Evolutionary conservation across 2,888 invertebrate genomes (phyloP).

Genomic region (Andrena trimmerana): DNA sequence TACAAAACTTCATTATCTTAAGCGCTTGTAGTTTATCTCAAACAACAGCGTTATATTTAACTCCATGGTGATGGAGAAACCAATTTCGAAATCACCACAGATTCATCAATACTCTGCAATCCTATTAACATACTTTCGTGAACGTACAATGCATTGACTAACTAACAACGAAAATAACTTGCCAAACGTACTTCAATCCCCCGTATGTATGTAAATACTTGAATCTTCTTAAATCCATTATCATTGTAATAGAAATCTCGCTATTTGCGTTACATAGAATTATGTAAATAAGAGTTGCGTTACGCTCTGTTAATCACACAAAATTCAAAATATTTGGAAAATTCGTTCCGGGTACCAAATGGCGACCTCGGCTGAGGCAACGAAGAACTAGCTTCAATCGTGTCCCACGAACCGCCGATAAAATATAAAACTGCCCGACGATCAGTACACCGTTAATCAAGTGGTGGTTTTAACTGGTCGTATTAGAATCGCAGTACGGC

Average conservation of each 20-base stretch:
- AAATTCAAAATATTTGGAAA: not conserved
- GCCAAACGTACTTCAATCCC: no score
- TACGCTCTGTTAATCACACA: no score
- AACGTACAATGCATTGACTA: no score
- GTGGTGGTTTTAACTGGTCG: constrained; percentile 42
- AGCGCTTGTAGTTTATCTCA: not conserved
- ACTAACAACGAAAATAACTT: no score
- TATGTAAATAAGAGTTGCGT: no score
- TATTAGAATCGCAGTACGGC: constrained; percentile 25
- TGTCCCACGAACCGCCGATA: constrained; percentile 34
- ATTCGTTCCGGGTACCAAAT: not conserved
- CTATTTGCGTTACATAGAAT: no score
- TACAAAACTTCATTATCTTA: not conserved
- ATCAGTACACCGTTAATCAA: constrained; percentile 68
- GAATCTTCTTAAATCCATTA: no score
- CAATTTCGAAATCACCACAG: constrained; percentile 24
- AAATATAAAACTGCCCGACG: not conserved
- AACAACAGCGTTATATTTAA: constrained; percentile 5
- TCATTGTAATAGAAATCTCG: no score
- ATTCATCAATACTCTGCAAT: not conserved
- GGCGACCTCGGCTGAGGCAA: constrained; percentile 28
- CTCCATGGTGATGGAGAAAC: constrained; percentile 55
- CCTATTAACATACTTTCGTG: no score
- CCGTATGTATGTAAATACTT: no score
- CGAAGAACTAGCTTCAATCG: not conserved